These are phyloP conservation scores for Torymus aiolomorphi DNA, from an alignment of 2,888 invertebrate species.

Conservation along the genomic window DNA sequence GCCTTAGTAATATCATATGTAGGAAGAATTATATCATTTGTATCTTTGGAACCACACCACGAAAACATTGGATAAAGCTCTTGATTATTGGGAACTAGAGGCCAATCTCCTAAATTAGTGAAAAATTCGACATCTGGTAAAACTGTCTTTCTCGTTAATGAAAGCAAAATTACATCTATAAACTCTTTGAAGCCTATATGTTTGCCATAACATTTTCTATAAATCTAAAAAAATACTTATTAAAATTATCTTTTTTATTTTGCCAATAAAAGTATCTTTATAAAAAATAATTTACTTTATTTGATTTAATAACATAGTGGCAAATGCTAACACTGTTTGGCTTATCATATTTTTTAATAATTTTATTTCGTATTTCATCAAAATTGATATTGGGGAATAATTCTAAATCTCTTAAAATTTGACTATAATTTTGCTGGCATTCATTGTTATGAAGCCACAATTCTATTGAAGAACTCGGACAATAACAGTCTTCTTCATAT, in stretches of 20 bases:
- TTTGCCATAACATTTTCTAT: constrained; percentile 93
- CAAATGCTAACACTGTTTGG: constrained; percentile 91
- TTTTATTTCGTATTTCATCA: constrained; percentile 80
- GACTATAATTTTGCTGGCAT: constrained; percentile 81
- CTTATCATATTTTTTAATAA: constrained; percentile 84
- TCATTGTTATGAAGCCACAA: constrained; percentile 83
- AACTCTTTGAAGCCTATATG: constrained; percentile 98
- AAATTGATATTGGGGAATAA: constrained; percentile 85
- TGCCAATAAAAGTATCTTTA: not conserved
- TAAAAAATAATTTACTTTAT: constrained; percentile 75
- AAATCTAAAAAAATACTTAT: constrained; percentile 77
- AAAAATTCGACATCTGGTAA: constrained; percentile 94
- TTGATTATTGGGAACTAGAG: constrained; percentile 80
- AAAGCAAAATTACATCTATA: constrained; percentile 90
- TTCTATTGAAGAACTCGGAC: constrained; percentile 82
- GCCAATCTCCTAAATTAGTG: constrained; percentile 97
- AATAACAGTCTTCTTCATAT: constrained; percentile 90
- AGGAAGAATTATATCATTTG: constrained; percentile 93
- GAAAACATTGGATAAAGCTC: constrained; percentile 89
- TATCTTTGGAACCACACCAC: constrained; percentile 95
- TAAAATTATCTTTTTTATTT: constrained; percentile 1
- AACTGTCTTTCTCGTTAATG: constrained; percentile 86
- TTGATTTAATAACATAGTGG: constrained; percentile 90
- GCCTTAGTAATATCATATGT: constrained; percentile 97
- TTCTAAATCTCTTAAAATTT: constrained; percentile 85